Conservation (phyloP, 2,888 invertebrate genomes). For the Plagodis dolabraria region DNA sequence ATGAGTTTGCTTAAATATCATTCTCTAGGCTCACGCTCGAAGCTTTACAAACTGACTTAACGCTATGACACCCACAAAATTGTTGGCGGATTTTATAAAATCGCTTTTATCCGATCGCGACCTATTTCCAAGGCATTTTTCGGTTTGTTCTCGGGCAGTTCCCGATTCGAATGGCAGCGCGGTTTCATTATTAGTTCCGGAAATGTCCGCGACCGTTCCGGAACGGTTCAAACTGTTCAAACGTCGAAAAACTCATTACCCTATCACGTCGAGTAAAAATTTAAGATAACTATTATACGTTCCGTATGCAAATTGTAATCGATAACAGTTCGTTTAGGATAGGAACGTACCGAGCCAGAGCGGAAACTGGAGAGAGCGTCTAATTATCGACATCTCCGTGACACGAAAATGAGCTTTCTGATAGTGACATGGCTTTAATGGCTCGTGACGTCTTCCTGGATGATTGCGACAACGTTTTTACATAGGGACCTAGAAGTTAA, state of each 20-base stretch:
- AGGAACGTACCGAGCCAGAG: slow-evolving; percentile 18
- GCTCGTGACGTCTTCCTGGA: slow-evolving; percentile 10
- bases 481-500: no score
- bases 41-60: slow-evolving; percentile 17
- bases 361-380: slow-evolving; percentile 26
- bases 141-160: slow-evolving; percentile 5
- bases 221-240: slow-evolving; percentile 6
- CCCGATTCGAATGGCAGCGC: slow-evolving; percentile 12
- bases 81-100: slow-evolving; percentile 16
- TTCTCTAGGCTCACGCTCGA: slow-evolving; percentile 1
- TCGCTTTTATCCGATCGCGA: slow-evolving; percentile 19
- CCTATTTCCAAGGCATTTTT: slow-evolving; percentile 11
- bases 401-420: slow-evolving; percentile 30
- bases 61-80: slow-evolving; percentile 19
- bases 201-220: slow-evolving; percentile 8
- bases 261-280: slow-evolving; percentile 46
- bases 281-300: slow-evolving; percentile 52
- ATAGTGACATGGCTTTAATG: slow-evolving; percentile 27
- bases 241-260: slow-evolving; percentile 38
- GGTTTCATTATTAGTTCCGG: slow-evolving; percentile 29
- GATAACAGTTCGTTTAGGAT: slow-evolving; percentile 46
- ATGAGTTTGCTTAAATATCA: slow-evolving; percentile 27
- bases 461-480: slow-evolving; percentile 6
- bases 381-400: slow-evolving; percentile 30
- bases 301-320: slow-evolving; percentile 62